phyloP scores from a whole-genome alignment of 2,113 vertebrate species.

The Eulemur macaco region DNA sequence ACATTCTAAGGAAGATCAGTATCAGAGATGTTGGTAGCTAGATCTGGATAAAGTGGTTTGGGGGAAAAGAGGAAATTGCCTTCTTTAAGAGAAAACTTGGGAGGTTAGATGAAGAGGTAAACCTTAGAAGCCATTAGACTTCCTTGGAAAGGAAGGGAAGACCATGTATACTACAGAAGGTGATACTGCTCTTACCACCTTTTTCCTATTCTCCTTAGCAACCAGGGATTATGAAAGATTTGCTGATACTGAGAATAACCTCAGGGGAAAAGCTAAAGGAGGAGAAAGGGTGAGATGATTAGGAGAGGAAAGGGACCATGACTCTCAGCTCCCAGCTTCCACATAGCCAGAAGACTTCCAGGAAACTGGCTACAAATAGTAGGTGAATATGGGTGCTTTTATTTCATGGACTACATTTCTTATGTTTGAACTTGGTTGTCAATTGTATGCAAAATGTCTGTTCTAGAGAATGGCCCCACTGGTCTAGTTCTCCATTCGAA shows the following conservation, averaged over 20 bases:
- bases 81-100: slow-evolving; percentile 27
- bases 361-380: neutral
- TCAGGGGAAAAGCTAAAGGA: neutral
- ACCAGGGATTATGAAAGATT: slow-evolving; percentile 14
- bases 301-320: neutral
- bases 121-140: slow-evolving; percentile 9
- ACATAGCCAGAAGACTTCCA: neutral
- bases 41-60: slow-evolving; percentile 21
- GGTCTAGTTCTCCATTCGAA: neutral
- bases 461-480: neutral
- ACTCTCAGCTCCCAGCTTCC: neutral
- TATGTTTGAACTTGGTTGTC: neutral
- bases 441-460: neutral
- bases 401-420: neutral
- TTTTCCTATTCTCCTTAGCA: neutral
- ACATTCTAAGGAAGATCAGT: slow-evolving; percentile 24
- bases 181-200: neutral
- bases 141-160: slow-evolving; percentile 9
- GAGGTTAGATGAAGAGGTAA: neutral
- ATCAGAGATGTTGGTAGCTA: slow-evolving; percentile 3
- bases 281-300: neutral
- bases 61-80: neutral
- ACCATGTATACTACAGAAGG: neutral
- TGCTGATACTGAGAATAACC: neutral
- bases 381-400: neutral